A percentile compares a stretch with the other conserved stretches of the same genome.
Evolutionary conservation across 2,797 vertebrate genomes (phyloP).

Genomic region (Galaxias olidus): DNA sequence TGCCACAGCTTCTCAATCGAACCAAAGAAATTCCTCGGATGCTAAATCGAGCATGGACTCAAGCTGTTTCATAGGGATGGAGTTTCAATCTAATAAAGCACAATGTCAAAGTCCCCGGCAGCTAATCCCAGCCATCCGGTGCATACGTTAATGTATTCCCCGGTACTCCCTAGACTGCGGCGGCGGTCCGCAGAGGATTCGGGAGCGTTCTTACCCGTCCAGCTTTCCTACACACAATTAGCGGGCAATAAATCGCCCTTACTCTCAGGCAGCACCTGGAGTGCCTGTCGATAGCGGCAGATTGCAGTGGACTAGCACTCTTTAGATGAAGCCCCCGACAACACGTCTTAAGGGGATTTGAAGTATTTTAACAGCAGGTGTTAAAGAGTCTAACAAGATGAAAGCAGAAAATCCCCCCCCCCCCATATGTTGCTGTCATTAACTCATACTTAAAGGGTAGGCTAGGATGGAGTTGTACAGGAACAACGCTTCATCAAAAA

Average conservation of each 20-base stretch:
- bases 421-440: too few species aligned
- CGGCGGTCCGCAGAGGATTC: slow-evolving; percentile 20
- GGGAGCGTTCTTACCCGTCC: background rate
- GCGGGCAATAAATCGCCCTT: slow-evolving; percentile 18
- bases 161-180: slow-evolving; percentile 6
- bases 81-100: slow-evolving; percentile 42
- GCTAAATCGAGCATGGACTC: slow-evolving; percentile 16
- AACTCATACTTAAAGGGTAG: too few species aligned
- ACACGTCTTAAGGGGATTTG: slow-evolving; percentile 38
- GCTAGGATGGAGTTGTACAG: too few species aligned
- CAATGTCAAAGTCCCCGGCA: slow-evolving; percentile 40
- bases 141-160: slow-evolving; percentile 23
- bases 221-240: slow-evolving; percentile 4
- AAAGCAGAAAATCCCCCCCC: too few species aligned
- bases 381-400: too few species aligned
- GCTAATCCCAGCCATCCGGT: slow-evolving; percentile 15
- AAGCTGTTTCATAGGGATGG: slow-evolving; percentile 24
- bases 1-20: slow-evolving; percentile 8
- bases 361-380: slow-evolving; percentile 29
- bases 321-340: slow-evolving; percentile 28
- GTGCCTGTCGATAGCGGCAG: slow-evolving; percentile 32
- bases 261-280: slow-evolving; percentile 5
- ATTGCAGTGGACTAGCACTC: slow-evolving; percentile 21
- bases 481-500: background rate
- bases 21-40: slow-evolving; percentile 5